Evolutionary conservation across 2,888 invertebrate genomes (phyloP).

Genomic region (Taphrorychus bicolor): DNA sequence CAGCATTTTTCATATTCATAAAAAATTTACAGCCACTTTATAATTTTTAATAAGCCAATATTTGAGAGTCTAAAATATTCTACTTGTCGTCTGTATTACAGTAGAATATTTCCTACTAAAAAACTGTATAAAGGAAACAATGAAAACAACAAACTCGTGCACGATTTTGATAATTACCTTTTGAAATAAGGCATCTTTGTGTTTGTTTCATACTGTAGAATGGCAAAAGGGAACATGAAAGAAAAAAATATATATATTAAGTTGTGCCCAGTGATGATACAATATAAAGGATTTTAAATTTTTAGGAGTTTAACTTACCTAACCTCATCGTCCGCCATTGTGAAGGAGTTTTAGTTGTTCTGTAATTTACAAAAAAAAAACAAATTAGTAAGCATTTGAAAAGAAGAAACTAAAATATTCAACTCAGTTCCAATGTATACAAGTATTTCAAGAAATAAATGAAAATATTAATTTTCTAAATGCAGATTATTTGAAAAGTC

Average conservation of each 20-base stretch:
- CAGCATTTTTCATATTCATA: neutral
- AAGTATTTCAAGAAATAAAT: too few relatives aligned
- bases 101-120: conserved; percentile 17
- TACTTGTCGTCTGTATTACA: conserved; percentile 21
- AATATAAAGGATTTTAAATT: neutral
- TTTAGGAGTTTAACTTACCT: conserved; percentile 71
- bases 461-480: too few relatives aligned
- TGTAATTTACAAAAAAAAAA: conserved; percentile 49
- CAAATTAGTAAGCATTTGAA: neutral
- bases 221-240: conserved; percentile 40
- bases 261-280: conserved; percentile 6
- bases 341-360: conserved; percentile 68
- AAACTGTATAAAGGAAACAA: conserved; percentile 11
- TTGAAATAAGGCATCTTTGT: conserved; percentile 26
- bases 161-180: conserved; percentile 43
- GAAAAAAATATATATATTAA: conserved; percentile 42
- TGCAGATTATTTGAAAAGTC: too few relatives aligned
- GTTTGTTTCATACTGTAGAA: conserved; percentile 34
- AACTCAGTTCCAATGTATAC: too few relatives aligned
- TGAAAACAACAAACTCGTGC: conserved; percentile 22
- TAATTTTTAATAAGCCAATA: neutral
- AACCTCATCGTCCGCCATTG: conserved; percentile 95
- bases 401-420: neutral
- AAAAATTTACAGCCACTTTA: neutral
- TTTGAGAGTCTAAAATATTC: conserved; percentile 3